Conservation (phyloP, 2,113 vertebrate species). For the Thalassoma bifasciatum region DNA sequence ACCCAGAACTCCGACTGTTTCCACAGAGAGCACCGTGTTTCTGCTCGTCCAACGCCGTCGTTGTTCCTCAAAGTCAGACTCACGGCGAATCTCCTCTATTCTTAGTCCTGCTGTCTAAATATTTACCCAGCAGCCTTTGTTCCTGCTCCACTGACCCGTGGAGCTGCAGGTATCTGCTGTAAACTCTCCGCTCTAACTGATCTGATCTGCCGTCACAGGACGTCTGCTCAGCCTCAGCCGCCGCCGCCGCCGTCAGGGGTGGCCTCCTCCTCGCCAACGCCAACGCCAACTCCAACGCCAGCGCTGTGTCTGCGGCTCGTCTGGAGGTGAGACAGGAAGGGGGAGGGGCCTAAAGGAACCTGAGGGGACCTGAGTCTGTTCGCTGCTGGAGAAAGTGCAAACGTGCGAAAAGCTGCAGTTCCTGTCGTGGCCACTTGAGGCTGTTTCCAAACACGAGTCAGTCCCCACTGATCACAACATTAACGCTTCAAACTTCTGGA, state of each 20-base stretch:
- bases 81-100: slow-evolving; percentile 53
- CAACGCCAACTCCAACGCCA: too few relatives aligned
- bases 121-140: slow-evolving; percentile 66
- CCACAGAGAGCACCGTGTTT: background rate
- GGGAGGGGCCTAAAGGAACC: too few relatives aligned
- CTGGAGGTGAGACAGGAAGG: background rate
- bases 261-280: too few relatives aligned
- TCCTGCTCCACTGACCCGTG: slow-evolving; percentile 12
- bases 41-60: background rate
- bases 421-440: too few relatives aligned
- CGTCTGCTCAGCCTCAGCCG: slow-evolving; percentile 32
- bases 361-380: too few relatives aligned
- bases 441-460: too few relatives aligned
- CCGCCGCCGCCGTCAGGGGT: background rate
- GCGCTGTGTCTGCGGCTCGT: background rate
- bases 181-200: slow-evolving; percentile 23
- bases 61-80: background rate
- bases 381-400: too few relatives aligned
- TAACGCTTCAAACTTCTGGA: too few relatives aligned
- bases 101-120: slow-evolving; percentile 72
- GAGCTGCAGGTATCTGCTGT: slow-evolving; percentile 38
- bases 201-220: slow-evolving; percentile 14
- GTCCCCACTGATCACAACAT: too few relatives aligned
- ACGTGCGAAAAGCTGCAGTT: too few relatives aligned
- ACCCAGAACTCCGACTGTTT: background rate